Evolutionary conservation across 2,113 vertebrate species (phyloP).

Genomic region (Oreochromis niloticus): DNA sequence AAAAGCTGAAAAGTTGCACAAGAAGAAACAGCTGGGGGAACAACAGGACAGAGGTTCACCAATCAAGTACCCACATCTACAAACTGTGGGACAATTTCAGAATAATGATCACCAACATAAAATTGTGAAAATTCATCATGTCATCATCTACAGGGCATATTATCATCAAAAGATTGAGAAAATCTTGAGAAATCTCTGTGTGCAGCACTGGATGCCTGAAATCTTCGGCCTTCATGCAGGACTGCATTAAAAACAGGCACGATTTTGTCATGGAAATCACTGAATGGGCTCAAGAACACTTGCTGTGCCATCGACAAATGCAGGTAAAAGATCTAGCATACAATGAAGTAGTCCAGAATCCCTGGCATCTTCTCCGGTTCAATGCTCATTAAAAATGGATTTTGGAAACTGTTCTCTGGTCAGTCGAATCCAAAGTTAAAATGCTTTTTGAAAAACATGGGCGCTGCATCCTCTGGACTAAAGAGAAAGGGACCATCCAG

Average conservation of each 20-base stretch:
- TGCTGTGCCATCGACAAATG: background rate
- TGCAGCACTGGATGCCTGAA: background rate
- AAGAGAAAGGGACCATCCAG: background rate
- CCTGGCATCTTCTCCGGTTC: background rate
- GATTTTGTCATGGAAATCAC: background rate
- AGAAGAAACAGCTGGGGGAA: background rate
- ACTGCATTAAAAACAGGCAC: background rate
- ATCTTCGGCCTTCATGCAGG: background rate
- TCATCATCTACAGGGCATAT: background rate
- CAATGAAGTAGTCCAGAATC: background rate
- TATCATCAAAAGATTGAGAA: background rate
- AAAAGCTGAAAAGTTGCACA: background rate
- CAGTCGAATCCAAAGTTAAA: background rate
- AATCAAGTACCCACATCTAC: background rate
- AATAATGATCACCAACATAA: background rate
- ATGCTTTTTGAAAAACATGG: background rate
- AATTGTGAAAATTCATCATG: background rate
- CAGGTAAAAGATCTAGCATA: background rate
- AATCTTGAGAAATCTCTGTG: background rate
- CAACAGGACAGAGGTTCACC: background rate
- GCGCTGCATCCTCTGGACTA: background rate
- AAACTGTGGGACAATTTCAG: background rate
- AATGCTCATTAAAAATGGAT: background rate
- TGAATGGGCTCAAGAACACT: background rate
- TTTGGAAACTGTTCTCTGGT: background rate